A percentile compares a stretch with the other conserved stretches of the same genome.
phyloP scores from a whole-genome alignment of 1,140 invertebrate species.

The Brachionus calyciflorus region DNA sequence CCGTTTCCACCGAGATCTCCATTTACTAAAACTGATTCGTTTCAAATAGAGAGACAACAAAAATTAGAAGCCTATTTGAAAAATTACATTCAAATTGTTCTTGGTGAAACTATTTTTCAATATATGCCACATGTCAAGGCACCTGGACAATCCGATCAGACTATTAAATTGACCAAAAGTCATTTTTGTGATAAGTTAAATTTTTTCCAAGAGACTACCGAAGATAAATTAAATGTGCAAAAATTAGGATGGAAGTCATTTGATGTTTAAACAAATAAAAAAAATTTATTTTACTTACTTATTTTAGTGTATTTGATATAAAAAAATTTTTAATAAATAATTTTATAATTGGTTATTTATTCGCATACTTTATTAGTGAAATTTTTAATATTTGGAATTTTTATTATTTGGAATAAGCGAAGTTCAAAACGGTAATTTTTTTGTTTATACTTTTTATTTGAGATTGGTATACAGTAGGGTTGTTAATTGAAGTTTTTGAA shows the following conservation, averaged over 20 bases:
- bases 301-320: no score
- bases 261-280: slow-evolving; percentile 18
- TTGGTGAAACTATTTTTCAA: slow-evolving; percentile 8
- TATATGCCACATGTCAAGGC: slow-evolving; percentile 21
- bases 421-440: no score
- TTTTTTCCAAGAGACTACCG: slow-evolving; percentile 42
- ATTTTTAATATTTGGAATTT: no score
- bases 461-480: no score
- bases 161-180: background rate
- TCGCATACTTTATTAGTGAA: no score
- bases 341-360: no score
- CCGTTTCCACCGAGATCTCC: slow-evolving; percentile 37
- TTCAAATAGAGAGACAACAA: slow-evolving; percentile 45
- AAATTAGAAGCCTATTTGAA: slow-evolving; percentile 41
- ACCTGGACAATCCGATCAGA: background rate
- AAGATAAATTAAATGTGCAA: slow-evolving; percentile 44
- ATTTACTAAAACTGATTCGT: slow-evolving; percentile 39
- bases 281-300: no score
- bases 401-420: no score
- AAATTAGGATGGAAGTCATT: slow-evolving; percentile 45
- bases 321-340: no score
- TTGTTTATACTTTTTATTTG: no score
- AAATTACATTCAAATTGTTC: slow-evolving; percentile 35
- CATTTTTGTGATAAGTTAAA: slow-evolving; percentile 20
- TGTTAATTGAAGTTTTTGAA: no score